phyloP scores from a whole-genome alignment of 1,140 invertebrate genomes.

The Telenomus remus region DNA sequence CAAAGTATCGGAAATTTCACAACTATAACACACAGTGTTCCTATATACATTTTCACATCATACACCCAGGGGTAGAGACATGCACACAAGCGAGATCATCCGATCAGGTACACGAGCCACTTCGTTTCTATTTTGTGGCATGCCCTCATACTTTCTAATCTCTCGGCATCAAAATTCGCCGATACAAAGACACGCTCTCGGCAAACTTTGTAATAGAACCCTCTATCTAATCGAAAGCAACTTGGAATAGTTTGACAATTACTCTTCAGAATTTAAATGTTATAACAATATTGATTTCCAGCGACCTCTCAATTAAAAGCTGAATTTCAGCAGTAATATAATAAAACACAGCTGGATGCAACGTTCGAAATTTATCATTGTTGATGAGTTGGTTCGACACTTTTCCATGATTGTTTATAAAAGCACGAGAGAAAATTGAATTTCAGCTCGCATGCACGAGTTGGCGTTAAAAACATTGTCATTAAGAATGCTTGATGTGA shows the following conservation, averaged over 20 bases:
- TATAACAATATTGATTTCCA: conserved; percentile 18
- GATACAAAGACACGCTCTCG: conserved; percentile 17
- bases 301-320: too few relatives aligned
- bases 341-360: too few relatives aligned
- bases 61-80: conserved; percentile 15
- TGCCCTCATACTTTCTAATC: conserved; percentile 40
- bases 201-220: conserved; percentile 25
- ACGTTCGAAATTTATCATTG: too few relatives aligned
- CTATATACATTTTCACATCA: conserved; percentile 25
- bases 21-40: conserved; percentile 19
- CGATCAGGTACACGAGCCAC: conserved; percentile 8
- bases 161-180: conserved; percentile 38
- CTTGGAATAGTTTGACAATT: conserved; percentile 24
- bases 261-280: conserved; percentile 27
- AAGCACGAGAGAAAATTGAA: too few relatives aligned
- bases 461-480: too few relatives aligned
- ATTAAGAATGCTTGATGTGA: too few relatives aligned
- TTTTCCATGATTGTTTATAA: too few relatives aligned
- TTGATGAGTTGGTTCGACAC: too few relatives aligned
- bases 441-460: too few relatives aligned
- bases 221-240: conserved; percentile 22
- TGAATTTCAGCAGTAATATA: too few relatives aligned
- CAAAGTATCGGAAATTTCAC: conserved; percentile 46
- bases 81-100: conserved; percentile 30
- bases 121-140: conserved; percentile 23